Evolutionary conservation across 2,113 vertebrate genomes (phyloP).

Genomic region (Okapia johnstoni): DNA sequence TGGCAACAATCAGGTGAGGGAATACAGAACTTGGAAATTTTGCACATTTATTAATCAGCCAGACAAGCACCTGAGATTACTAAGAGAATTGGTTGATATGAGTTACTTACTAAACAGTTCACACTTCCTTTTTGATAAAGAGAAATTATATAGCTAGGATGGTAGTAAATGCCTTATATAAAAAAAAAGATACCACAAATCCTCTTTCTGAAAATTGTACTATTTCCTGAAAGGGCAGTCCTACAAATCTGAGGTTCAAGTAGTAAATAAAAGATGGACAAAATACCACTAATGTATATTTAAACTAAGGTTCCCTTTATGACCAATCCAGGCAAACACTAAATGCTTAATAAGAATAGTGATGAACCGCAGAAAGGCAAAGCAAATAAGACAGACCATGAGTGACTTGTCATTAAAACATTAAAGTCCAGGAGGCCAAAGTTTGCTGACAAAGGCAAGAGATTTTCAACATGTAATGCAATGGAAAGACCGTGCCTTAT

Average conservation of each 20-base stretch:
- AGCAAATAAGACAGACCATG: background rate
- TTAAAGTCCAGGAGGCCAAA: background rate
- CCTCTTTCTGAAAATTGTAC: background rate
- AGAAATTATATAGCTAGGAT: background rate
- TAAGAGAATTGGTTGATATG: background rate
- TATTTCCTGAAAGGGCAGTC: background rate
- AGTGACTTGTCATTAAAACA: background rate
- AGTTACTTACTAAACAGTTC: background rate
- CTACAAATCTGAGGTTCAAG: background rate
- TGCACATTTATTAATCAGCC: conserved; percentile 47
- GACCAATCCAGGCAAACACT: background rate
- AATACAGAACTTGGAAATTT: conserved; percentile 7
- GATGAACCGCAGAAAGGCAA: background rate
- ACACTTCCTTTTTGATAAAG: background rate
- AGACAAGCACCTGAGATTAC: conserved; percentile 12
- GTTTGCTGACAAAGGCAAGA: background rate
- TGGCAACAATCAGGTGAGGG: conserved; percentile 20
- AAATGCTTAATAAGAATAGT: background rate
- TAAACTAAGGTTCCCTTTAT: background rate
- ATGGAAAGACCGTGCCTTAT: background rate
- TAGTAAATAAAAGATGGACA: background rate
- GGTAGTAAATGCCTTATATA: background rate
- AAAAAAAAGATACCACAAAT: background rate
- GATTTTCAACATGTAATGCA: background rate
- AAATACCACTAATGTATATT: background rate